A percentile compares a stretch with the other conserved stretches of the same genome.
Conservation (phyloP, 2,888 invertebrate species). For the Zootermopsis nevadensis region DNA sequence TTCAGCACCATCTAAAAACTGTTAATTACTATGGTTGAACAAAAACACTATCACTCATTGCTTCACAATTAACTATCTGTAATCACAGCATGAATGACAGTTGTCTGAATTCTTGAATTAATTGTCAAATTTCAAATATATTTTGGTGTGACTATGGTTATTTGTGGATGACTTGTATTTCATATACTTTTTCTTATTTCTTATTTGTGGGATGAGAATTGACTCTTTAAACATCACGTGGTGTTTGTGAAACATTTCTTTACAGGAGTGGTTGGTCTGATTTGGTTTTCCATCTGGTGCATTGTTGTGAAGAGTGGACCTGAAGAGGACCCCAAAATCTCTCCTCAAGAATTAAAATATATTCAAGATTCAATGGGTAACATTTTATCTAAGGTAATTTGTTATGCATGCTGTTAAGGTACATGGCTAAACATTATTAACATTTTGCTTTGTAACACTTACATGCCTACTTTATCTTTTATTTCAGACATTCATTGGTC, state of each 20-base stretch:
- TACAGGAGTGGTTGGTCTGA: conserved; percentile 72
- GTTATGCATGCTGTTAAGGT: background rate
- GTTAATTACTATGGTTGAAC: no score
- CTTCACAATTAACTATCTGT: no score
- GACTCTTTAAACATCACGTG: background rate
- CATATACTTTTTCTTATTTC: background rate
- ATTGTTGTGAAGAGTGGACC: conserved; percentile 78
- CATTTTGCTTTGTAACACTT: no score
- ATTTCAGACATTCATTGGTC: no score
- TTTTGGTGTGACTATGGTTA: background rate
- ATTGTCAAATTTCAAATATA: no score
- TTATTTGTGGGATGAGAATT: background rate
- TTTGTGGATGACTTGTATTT: background rate
- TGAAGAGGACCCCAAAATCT: conserved; percentile 78
- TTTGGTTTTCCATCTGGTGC: conserved; percentile 81
- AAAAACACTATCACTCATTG: no score
- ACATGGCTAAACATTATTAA: background rate
- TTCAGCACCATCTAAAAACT: no score
- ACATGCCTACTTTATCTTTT: no score
- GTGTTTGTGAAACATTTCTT: conserved; percentile 46
- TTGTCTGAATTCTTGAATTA: no score
- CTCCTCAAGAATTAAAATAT: conserved; percentile 78
- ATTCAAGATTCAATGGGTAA: conserved; percentile 69
- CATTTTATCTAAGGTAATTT: conserved; percentile 22
- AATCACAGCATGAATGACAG: no score